These are phyloP conservation scores for Helobdella robusta DNA, from an alignment of 2,888 invertebrate species.

Conservation along the genomic window DNA sequence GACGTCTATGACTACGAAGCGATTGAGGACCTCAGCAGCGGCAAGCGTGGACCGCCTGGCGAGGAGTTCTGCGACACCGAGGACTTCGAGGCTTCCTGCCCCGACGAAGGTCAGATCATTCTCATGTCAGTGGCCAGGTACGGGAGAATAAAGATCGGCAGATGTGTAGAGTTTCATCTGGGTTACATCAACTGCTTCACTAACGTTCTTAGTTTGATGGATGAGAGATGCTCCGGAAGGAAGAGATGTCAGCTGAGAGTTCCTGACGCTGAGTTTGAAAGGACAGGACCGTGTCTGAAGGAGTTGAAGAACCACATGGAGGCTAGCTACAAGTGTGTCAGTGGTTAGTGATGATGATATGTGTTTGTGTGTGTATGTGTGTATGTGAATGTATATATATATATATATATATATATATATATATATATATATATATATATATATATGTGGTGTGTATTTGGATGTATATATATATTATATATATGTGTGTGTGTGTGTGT, in stretches of 20 bases:
- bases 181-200: slow-evolving; percentile 31
- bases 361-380: too few species aligned
- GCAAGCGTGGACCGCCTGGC: too few species aligned
- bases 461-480: too few species aligned
- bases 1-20: too few species aligned
- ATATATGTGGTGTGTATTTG: too few species aligned
- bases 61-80: slow-evolving; percentile 30
- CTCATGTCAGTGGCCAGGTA: slow-evolving; percentile 27
- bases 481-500: too few species aligned
- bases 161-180: slow-evolving; percentile 30
- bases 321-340: slow-evolving; percentile 30
- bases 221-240: slow-evolving; percentile 29
- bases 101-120: slow-evolving; percentile 26
- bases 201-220: slow-evolving; percentile 27
- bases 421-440: too few species aligned
- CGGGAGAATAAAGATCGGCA: slow-evolving; percentile 29
- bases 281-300: slow-evolving; percentile 30
- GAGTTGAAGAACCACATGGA: slow-evolving; percentile 32
- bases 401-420: too few species aligned
- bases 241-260: slow-evolving; percentile 28
- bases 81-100: slow-evolving; percentile 27
- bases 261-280: slow-evolving; percentile 32
- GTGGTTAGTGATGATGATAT: slow-evolving; percentile 27
- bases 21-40: too few species aligned
- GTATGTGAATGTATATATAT: too few species aligned